Evolutionary conservation across 1,140 invertebrate genomes (phyloP), one percentile per base, ranked within the genome.

Genomic region (Drosophila busckii): DNA sequence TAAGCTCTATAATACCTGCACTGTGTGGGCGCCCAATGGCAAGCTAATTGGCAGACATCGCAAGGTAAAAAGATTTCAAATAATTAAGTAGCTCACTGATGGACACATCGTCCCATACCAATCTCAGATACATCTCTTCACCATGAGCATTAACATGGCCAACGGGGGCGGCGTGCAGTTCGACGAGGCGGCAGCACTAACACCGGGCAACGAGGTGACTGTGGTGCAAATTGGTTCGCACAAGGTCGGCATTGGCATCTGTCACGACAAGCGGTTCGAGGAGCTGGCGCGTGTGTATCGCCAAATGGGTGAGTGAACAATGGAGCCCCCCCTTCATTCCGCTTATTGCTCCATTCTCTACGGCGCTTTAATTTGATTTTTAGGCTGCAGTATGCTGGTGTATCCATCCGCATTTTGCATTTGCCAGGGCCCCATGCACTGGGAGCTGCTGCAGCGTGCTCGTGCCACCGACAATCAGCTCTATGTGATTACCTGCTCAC

Each of bases 341-440:
- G n/a, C 10, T 12, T 8, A 22, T 58, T 66, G 4, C 4, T 25
- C 2, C 4, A 6, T 25, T 3, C 2, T 20, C 4, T 15, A 13
- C 9, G n/a, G n/a, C n/a, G n/a, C n/a, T n/a, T n/a, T n/a, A n/a
- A n/a, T n/a, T n/a, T n/a, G n/a, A n/a, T 8, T 10, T 2, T 8
- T 0, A 93, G 95, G 94, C 1, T 97, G 96, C 80, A 90, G 94
- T 23, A 88, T 97, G 68, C 80, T 97, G 6, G 88, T 98, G 4
- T 98, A 96, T 88, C 96, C 96, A 3, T 96, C 93, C 20, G 96
- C 96, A n/a, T 98, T 98, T 86, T 98, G 97, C 88, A 95, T 96
- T 92, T 97, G 94, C n/a, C 98, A 97, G 3, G 97, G 97, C 0
- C 96, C 96, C 8, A 88, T 94, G 22, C 97, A 98, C 86, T 98